Evolutionary conservation across 2,113 vertebrate species (phyloP), one percentile per base, ranked within the genome.

Genomic region (Hippocampus comes): DNA sequence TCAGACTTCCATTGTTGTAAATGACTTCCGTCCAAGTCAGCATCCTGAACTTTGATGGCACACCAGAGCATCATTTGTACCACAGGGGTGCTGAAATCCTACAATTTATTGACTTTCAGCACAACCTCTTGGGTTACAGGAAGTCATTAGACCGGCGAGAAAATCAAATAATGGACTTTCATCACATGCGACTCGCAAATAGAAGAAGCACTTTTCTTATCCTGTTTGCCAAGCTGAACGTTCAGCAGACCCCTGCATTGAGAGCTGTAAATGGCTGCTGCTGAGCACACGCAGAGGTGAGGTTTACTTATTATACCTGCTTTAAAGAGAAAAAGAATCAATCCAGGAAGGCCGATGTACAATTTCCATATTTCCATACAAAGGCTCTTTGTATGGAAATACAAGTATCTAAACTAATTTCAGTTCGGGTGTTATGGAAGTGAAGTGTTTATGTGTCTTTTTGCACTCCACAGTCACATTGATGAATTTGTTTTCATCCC

Each of bases 141-240:
- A 30, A 80, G 30, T 59, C 23, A 68, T 74, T 70, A 78, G 71
- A 84, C 25, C 20, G 60, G 63, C 7, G 67, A 57, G 69, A 73
- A 55, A 71, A 63, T 4, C 67, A 3, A 72, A 71, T 82, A 76
- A 69, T 2, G 17, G 9, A 34, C 78, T 83, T 82, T 84, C 70
- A 71, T 75, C 68, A 66, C 46, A 56, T 67, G 14, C 53, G 56
- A 68, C 69, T 70, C 46, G 63, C 41, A 75, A 82, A 84, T 41
- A 70, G 41, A 74, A 85, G 84, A 63, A 76, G 64, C 1, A 20
- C 41, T 21, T 21, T 73, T 78, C 72, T 72, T 71, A 76, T 63
- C 23, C 82, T 76, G 59, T 82, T 86, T 74, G 69, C 79, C 74
- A 1, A 41, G 34, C 85, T 87, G 77, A 89, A 89, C 85, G 86